Base-by-base conservation (phyloP, 2,888 invertebrate species). In the Scaeva pyrastri region DNA sequence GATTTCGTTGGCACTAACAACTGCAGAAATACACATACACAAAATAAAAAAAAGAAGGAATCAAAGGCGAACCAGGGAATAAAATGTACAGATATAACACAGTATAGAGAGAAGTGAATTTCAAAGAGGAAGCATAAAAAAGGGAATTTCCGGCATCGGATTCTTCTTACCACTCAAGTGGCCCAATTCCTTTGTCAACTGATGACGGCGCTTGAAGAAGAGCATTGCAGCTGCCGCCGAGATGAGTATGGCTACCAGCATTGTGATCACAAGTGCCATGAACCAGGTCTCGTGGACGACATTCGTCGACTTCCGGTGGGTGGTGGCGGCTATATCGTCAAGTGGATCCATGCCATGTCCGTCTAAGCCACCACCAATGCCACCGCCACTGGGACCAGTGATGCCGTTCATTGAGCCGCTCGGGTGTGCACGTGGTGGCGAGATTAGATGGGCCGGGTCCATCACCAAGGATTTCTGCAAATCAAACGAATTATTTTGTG, bases 111-210 rank as follows among this genome's bases (percentile, higher is more conserved):
- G 26, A 41, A 78, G 72, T 14, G 55, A 73, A 52, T 70, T 50
- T 77, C 75, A 66, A 72, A 81, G 52, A 60, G 39, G 26, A 16
- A 70, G 12, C 55, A 52, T 41, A 68, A 43, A 74, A 70, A 43
- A 45, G 39, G 21, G 39, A 66, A 76, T 77, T 76, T 82, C 79
- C 73, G 77, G 50, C 19, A 45, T 73, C 45, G 55, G 55, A 76
- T 77, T 89, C 90, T 91, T 89, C 90, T 91, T 89, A 93, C 93
- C 95, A 90, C 94, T 95, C 26, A 95, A 93, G 89, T 95, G 95
- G 0, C 95, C 96, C 77, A 96, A 90, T 89, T 96, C 93, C 74
- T 93, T 93, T 86, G 93, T 92, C 88, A 92, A 89, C 87, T 93
- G 92, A 90, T 93, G 92, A 23, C 92, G 91, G 14, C 92, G 89